These are phyloP conservation scores for Chrosomus eos DNA, from an alignment of 2,797 vertebrate genomes.

Conservation along the genomic window DNA sequence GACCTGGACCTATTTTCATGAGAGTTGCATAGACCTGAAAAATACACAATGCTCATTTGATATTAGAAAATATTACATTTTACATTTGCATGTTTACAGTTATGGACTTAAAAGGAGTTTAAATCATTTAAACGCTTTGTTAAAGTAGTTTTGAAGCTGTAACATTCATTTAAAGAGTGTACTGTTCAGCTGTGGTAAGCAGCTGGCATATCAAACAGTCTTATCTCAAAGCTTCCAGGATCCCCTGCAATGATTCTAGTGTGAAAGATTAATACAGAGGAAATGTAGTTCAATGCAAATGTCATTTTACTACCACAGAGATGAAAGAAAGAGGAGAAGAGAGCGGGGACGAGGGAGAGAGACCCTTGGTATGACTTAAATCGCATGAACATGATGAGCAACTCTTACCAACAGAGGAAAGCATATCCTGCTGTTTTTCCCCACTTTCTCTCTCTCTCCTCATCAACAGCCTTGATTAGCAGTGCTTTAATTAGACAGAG, in stretches of 20 bases:
- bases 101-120: neutral
- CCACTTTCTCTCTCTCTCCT: slow-evolving; percentile 41
- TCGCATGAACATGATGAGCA: slow-evolving; percentile 25
- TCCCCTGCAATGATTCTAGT: slow-evolving; percentile 26
- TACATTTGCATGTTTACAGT: neutral
- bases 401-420: slow-evolving; percentile 27
- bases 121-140: neutral
- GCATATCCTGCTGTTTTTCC: slow-evolving; percentile 20
- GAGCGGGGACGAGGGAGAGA: slow-evolving; percentile 18
- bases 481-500: slow-evolving; percentile 70
- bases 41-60: neutral
- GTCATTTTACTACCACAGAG: slow-evolving; percentile 28
- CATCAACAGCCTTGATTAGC: slow-evolving; percentile 65
- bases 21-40: no score
- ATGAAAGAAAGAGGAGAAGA: slow-evolving; percentile 36
- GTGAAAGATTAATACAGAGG: slow-evolving; percentile 41
- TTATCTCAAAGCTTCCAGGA: slow-evolving; percentile 18
- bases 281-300: slow-evolving; percentile 42
- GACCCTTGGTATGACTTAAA: slow-evolving; percentile 27
- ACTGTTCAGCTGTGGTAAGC: neutral
- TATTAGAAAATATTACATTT: neutral
- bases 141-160: neutral
- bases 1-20: no score
- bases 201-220: slow-evolving; percentile 37
- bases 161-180: neutral